Evolutionary conservation across 2,888 invertebrate species (phyloP), one percentile per base, ranked within the genome.

Genomic region (Marronus borbonicus): DNA sequence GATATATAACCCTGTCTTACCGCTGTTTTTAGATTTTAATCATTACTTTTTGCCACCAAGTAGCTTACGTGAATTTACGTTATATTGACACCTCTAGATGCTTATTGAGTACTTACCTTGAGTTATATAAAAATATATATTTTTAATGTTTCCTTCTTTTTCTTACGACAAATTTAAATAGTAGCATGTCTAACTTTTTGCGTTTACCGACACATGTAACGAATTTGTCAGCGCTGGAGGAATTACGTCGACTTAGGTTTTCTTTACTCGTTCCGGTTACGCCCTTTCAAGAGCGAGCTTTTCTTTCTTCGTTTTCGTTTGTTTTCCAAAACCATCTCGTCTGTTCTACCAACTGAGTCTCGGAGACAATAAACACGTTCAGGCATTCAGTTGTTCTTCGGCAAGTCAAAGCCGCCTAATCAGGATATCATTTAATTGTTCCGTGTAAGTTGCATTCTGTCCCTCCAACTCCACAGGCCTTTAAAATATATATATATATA

Each of bases 401-500:
- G 79, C 79, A 79, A 81, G 80, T 81, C 80, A 80, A 80, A 81
- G 82, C 81, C 82, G 80, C 83, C 84, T 83, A 83, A 84, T 83
- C 84, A 82, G 84, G 84, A 83, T 81, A 80, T 81, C 78, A 77
- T 80, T 81, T 84, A 84, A 84, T 84, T 84, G 84, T 84, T 83
- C 82, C 83, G 79, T 82, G 84, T 83, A 82, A 79, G 79, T 60
- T 68, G 78, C 58, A 76, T 66, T 78, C 78, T 66, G 75, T 66
- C 68, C 76, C 64, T 77, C 76, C 74, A 64, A 65, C 64, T 77
- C 65, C 66, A 55, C 74, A 24, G 55, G 76, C 60, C 60, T 74
- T 74, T 74, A 60, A 58, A 44, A 60, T 60, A 74, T 75, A 76
- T 82, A 74, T 75, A 76, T 82, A 80, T 82, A 82, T 82, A 82